Evolutionary conservation across 2,888 invertebrate genomes (phyloP).

Genomic region (Andrena marginata): DNA sequence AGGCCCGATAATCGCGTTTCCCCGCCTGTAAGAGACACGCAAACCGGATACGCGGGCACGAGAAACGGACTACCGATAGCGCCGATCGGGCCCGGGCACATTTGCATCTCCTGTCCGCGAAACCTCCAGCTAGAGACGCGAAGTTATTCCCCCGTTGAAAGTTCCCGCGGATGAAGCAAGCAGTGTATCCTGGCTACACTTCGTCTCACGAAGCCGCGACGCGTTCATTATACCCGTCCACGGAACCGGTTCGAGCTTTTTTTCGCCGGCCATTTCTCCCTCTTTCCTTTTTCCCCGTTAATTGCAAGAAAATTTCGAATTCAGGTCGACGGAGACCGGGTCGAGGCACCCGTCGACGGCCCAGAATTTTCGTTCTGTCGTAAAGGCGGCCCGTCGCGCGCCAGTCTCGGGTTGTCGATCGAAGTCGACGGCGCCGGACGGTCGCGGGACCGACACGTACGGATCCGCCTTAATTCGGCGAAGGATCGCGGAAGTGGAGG

Average conservation of each 20-base stretch:
- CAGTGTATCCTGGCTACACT: no score
- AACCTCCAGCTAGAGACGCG: background rate
- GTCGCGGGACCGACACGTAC: no score
- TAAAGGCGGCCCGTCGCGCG: no score
- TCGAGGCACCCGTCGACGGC: no score
- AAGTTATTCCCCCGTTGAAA: slow-evolving; percentile 3
- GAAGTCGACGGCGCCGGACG: no score
- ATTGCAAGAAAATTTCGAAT: slow-evolving; percentile 35
- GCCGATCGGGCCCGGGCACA: background rate
- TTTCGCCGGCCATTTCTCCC: background rate
- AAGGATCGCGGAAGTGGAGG: slow-evolving; percentile 47
- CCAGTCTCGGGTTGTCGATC: no score
- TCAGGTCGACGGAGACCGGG: background rate
- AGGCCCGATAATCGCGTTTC: background rate
- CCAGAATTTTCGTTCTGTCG: no score
- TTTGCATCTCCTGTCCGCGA: background rate
- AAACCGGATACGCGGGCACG: slow-evolving; percentile 2
- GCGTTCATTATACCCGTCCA: slow-evolving; percentile 38
- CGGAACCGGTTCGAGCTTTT: slow-evolving; percentile 51
- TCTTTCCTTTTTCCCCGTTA: background rate
- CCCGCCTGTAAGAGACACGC: background rate
- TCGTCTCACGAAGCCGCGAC: slow-evolving; percentile 31
- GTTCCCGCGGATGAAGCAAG: slow-evolving; percentile 8
- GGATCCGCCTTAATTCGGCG: slow-evolving; percentile 6
- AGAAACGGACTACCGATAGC: slow-evolving; percentile 7